Conservation (phyloP, 2,888 invertebrate species). For the Pammene aurita region DNA sequence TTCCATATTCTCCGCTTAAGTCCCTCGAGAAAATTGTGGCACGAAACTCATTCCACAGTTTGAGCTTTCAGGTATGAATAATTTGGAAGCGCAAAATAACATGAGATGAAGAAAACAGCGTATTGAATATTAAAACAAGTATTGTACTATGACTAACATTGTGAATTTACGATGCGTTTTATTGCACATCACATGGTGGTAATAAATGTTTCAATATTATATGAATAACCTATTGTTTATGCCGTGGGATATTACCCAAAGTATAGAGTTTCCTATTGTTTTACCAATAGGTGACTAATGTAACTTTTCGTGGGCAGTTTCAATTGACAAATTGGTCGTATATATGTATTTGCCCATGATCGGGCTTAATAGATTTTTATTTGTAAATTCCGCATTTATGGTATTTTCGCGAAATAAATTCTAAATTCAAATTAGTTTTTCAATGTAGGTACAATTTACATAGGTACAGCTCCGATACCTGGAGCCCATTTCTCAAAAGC, state of each 20-base stretch:
- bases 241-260: conserved; percentile 17
- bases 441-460: no score
- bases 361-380: no score
- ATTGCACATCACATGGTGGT: not conserved
- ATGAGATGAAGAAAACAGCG: not conserved
- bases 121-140: not conserved
- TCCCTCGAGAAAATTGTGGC: not conserved
- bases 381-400: no score
- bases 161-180: conserved; percentile 7
- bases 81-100: not conserved
- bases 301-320: conserved; percentile 14
- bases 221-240: conserved; percentile 9
- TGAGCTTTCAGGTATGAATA: conserved; percentile 6
- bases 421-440: no score
- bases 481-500: no score
- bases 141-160: not conserved
- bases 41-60: not conserved
- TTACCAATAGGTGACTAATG: conserved; percentile 12
- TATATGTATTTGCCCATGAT: not conserved
- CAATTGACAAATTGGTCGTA: not conserved
- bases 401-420: no score
- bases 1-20: not conserved
- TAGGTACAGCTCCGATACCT: no score
- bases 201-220: conserved; percentile 6
- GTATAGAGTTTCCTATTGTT: conserved; percentile 22